Conservation (phyloP, 2,113 vertebrate species). For the Dermatemys mawii region DNA sequence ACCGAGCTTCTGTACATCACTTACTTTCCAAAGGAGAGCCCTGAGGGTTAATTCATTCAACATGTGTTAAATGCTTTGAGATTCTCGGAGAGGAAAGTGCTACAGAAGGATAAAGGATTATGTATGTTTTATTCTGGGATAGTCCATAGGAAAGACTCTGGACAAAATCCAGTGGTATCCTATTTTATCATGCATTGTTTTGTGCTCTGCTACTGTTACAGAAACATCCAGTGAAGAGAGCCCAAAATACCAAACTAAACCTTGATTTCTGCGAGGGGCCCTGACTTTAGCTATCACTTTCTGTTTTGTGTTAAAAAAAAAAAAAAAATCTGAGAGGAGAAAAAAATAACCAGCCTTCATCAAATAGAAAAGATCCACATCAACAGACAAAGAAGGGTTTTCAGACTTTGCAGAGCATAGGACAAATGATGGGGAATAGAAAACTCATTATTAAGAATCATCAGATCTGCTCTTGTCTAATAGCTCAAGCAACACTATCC, state of each 20-base stretch:
- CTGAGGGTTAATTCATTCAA: neutral
- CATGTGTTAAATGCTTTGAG: constrained; percentile 9
- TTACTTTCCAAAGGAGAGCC: neutral
- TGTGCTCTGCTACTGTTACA: constrained; percentile 51
- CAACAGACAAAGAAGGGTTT: neutral
- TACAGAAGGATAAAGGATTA: neutral
- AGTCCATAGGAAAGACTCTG: neutral
- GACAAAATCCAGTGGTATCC: neutral
- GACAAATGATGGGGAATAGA: constrained; percentile 28
- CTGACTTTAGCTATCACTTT: constrained; percentile 21
- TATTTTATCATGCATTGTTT: neutral
- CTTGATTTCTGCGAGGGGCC: constrained; percentile 11
- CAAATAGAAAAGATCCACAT: constrained; percentile 24
- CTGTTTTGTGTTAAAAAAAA: neutral
- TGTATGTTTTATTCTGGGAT: neutral
- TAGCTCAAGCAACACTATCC: constrained; percentile 43
- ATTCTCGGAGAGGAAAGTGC: neutral
- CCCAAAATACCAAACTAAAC: constrained; percentile 49
- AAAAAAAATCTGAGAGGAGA: neutral
- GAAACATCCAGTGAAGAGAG: constrained; percentile 63
- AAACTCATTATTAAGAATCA: constrained; percentile 54
- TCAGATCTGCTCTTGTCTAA: constrained; percentile 22
- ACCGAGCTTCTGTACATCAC: neutral
- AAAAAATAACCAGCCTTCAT: constrained; percentile 38
- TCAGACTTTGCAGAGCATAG: constrained; percentile 31